Conservation (phyloP, 2,888 invertebrate species). For the Galerucella calmariensis region DNA sequence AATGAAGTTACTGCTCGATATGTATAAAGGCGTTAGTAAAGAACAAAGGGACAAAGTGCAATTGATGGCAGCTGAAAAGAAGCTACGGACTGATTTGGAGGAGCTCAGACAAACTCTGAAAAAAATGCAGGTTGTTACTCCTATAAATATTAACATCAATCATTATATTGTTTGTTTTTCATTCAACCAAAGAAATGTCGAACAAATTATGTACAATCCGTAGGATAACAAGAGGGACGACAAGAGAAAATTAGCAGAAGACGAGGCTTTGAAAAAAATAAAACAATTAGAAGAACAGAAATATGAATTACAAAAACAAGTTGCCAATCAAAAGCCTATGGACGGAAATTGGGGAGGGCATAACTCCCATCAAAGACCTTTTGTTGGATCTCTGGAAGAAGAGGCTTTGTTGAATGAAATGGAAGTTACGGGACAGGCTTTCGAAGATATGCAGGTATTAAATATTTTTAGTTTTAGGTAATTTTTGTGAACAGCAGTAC, state of each 20-base stretch:
- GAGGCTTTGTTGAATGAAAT: conserved; percentile 97
- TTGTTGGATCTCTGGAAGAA: conserved; percentile 87
- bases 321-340: conserved; percentile 84
- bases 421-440: conserved; percentile 99
- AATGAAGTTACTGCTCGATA: conserved; percentile 91
- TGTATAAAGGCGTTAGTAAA: conserved; percentile 97
- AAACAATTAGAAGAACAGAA: conserved; percentile 95
- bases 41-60: conserved; percentile 97
- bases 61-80: conserved; percentile 94
- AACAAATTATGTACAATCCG: conserved; percentile 36
- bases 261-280: conserved; percentile 93
- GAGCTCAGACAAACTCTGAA: conserved; percentile 88
- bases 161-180: too few species aligned
- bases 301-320: conserved; percentile 90
- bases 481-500: too few species aligned
- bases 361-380: conserved; percentile 71
- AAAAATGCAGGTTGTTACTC: conserved; percentile 77
- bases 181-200: neutral
- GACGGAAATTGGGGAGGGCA: conserved; percentile 59
- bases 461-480: neutral
- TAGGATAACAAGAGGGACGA: conserved; percentile 93
- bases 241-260: conserved; percentile 90
- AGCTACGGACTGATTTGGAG: conserved; percentile 88
- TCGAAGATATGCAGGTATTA: conserved; percentile 92
- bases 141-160: neutral